A percentile compares a stretch with the other conserved stretches of the same genome.
These are phyloP conservation scores for Yponomeuta plumbellus DNA, from an alignment of 2,888 invertebrate genomes.

Conservation along the genomic window DNA sequence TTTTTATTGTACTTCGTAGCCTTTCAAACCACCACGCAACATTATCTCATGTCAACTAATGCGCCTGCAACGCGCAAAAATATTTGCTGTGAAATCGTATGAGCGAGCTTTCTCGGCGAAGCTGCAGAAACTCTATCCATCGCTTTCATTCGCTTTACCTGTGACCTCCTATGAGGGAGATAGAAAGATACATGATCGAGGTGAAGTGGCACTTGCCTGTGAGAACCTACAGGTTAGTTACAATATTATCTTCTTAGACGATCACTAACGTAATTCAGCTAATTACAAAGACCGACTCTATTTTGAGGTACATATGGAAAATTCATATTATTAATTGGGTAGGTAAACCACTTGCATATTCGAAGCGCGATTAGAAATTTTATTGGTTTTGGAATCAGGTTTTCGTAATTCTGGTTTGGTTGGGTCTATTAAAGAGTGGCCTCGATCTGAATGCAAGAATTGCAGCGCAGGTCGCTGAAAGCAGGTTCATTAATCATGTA, in stretches of 20 bases:
- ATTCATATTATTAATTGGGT: background rate
- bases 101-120: constrained; percentile 10
- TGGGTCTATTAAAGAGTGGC: background rate
- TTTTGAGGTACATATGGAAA: background rate
- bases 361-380: constrained; percentile 5
- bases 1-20: background rate
- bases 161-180: constrained; percentile 3
- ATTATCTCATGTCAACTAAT: background rate
- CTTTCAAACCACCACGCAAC: constrained; percentile 10
- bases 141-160: constrained; percentile 3
- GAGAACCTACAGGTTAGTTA: constrained; percentile 6
- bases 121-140: constrained; percentile 4
- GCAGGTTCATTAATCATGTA: no score
- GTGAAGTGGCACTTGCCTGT: constrained; percentile 11
- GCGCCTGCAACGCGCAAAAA: background rate
- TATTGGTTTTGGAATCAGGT: background rate
- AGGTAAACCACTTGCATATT: constrained; percentile 3
- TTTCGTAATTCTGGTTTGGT: constrained; percentile 1
- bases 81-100: constrained; percentile 14
- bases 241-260: constrained; percentile 5
- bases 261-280: constrained; percentile 8
- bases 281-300: background rate
- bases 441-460: background rate
- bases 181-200: background rate
- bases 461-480: background rate